A percentile compares a stretch with the other conserved stretches of the same genome.
Conservation (phyloP, 2,113 vertebrate genomes). For the Girardinichthys multiradiatus region DNA sequence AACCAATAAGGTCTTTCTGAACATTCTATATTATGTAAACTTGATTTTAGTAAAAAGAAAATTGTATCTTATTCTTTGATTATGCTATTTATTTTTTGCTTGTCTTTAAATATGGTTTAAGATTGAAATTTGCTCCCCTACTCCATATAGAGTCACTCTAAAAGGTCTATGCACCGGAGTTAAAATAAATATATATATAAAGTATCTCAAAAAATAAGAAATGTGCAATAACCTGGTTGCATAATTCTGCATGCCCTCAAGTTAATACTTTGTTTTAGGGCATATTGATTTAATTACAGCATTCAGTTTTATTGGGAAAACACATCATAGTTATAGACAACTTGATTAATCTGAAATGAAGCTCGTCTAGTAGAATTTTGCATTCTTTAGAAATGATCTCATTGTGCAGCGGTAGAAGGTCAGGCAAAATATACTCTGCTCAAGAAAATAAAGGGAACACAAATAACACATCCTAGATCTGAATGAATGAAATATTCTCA, state of each 20-base stretch:
- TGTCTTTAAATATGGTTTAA: constrained; percentile 23
- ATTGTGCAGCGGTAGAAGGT: too few species aligned
- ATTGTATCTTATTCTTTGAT: constrained; percentile 51
- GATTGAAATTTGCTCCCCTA: constrained; percentile 25
- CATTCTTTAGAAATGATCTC: too few species aligned
- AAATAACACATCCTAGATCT: too few species aligned
- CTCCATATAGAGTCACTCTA: not conserved
- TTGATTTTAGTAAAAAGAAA: constrained; percentile 15
- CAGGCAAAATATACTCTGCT: too few species aligned
- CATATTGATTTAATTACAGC: not conserved
- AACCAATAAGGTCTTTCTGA: constrained; percentile 24
- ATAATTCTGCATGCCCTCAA: not conserved
- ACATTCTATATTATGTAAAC: constrained; percentile 3
- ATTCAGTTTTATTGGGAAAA: too few species aligned
- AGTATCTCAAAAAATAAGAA: not conserved
- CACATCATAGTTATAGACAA: too few species aligned
- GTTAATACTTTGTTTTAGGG: not conserved
- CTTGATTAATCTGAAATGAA: not conserved
- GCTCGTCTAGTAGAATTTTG: not conserved
- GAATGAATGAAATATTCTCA: too few species aligned
- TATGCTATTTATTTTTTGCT: constrained; percentile 40
- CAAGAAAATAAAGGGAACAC: too few species aligned
- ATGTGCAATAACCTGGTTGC: not conserved
- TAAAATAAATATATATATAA: too few species aligned
- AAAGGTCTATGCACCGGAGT: not conserved